These are phyloP conservation scores for Sylvilagus bachmani DNA, from an alignment of 2,113 vertebrate genomes.

Conservation along the genomic window DNA sequence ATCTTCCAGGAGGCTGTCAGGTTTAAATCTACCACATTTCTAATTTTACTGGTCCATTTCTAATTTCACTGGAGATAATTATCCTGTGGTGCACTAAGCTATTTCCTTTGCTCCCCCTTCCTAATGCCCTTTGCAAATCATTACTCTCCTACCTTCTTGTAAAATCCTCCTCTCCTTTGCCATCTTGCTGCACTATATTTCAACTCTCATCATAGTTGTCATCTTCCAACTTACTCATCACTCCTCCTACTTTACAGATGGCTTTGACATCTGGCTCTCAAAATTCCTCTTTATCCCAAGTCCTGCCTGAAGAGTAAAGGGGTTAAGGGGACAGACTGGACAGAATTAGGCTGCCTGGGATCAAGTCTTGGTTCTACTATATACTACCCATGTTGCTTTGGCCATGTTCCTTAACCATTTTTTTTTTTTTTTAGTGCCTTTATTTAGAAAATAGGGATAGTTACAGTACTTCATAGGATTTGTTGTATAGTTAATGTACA, in stretches of 20 bases:
- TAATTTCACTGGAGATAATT: slow-evolving; percentile 3
- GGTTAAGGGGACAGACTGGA: not conserved
- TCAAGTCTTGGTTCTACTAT: not conserved
- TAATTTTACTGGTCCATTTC: not conserved
- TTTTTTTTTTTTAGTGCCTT: not conserved
- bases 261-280: slow-evolving; percentile 45
- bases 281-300: slow-evolving; percentile 50
- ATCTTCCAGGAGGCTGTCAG: slow-evolving; percentile 18
- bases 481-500: not conserved
- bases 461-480: slow-evolving; percentile 4
- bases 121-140: slow-evolving; percentile 20
- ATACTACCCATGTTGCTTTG: not conserved
- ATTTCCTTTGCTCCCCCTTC: not conserved
- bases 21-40: not conserved
- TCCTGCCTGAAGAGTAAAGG: slow-evolving; percentile 9
- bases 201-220: not conserved
- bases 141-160: not conserved
- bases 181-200: not conserved
- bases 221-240: slow-evolving; percentile 29
- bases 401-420: not conserved
- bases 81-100: not conserved
- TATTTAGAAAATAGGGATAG: slow-evolving; percentile 37
- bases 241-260: slow-evolving; percentile 24
- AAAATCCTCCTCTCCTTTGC: slow-evolving; percentile 34
- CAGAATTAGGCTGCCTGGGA: not conserved